Conservation (phyloP, 2,113 vertebrate genomes). For the Acrocephalus arundinaceus region DNA sequence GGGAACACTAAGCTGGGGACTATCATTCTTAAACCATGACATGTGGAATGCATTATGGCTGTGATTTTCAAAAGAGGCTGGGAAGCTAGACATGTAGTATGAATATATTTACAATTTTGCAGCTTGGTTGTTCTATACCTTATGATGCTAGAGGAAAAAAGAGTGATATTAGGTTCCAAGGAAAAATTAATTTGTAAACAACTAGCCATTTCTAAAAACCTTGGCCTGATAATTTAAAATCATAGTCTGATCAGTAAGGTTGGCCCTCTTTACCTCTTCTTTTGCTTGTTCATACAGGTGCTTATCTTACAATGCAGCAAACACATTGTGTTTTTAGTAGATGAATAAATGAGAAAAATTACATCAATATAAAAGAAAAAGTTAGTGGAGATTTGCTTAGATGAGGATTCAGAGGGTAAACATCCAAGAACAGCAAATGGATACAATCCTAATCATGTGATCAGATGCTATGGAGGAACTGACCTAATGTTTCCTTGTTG, state of each 20-base stretch:
- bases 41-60: not conserved
- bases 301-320: not conserved
- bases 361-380: not conserved
- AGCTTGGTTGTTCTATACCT: not conserved
- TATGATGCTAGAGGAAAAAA: not conserved
- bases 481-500: not conserved
- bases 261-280: not conserved
- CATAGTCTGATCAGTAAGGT: not conserved
- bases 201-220: not conserved
- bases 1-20: not conserved
- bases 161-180: not conserved
- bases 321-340: not conserved
- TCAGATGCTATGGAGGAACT: not conserved
- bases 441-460: not conserved
- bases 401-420: not conserved
- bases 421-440: not conserved
- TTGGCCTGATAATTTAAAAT: not conserved
- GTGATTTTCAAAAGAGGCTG: not conserved
- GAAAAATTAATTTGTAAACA: not conserved
- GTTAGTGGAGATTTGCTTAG: not conserved
- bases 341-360: not conserved
- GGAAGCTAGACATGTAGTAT: not conserved
- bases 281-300: not conserved
- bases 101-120: not conserved
- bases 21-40: not conserved